phyloP scores from a whole-genome alignment of 2,797 vertebrate species.

The Pterois miles region DNA sequence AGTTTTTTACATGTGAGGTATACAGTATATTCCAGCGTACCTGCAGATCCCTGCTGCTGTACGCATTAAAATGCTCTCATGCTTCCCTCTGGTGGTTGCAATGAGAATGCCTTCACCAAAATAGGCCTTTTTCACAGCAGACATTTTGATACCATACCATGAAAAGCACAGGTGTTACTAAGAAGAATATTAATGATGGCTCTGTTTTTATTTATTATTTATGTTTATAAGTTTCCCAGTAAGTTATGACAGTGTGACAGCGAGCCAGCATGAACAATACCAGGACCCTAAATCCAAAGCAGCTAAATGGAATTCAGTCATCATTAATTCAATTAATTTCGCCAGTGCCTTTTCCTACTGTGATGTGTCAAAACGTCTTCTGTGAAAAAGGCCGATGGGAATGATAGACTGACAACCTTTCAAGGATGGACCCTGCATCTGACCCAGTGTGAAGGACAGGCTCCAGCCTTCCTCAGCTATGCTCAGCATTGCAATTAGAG shows the following conservation, averaged over 20 bases:
- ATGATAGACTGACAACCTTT: neutral
- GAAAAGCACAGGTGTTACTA: neutral
- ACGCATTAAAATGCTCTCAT: slow-evolving; percentile 15
- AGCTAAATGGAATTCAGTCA: neutral
- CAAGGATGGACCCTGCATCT: neutral
- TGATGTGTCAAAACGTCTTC: neutral
- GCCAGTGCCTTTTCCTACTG: neutral
- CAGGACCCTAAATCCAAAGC: neutral
- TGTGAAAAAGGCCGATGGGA: neutral
- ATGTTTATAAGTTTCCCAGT: neutral
- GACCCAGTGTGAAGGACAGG: too few species aligned
- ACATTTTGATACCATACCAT: neutral
- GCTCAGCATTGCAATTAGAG: neutral
- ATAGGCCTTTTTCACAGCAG: neutral
- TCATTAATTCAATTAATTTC: neutral
- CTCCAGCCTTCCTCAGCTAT: neutral
- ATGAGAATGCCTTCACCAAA: neutral
- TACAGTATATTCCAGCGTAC: neutral
- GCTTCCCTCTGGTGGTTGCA: slow-evolving; percentile 51
- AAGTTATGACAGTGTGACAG: neutral
- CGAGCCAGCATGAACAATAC: neutral
- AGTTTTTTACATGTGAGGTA: neutral
- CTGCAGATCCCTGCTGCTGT: neutral
- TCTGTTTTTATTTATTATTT: too few species aligned
- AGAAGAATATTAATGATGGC: neutral